These are phyloP conservation scores for Siphonodentalium dalli DNA, from an alignment of 2,888 invertebrate species.

Conservation along the genomic window DNA sequence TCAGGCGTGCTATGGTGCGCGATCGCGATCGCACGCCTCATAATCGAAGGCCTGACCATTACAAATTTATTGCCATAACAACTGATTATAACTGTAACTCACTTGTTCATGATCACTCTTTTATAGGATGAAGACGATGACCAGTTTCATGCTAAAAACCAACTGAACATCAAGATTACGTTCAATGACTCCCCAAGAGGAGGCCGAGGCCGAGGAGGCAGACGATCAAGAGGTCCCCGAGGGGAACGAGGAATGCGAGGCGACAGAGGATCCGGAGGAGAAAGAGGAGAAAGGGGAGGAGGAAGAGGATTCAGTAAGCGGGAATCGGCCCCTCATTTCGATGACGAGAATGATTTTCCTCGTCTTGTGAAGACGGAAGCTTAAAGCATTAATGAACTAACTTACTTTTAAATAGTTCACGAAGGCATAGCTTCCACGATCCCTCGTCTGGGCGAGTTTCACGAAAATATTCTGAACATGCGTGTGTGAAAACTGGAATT, in stretches of 20 bases:
- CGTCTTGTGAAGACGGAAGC: conserved; percentile 74
- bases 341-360: conserved; percentile 95
- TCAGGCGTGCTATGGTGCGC: too few relatives aligned
- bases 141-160: conserved; percentile 14
- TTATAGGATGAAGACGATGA: conserved; percentile 14
- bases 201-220: conserved; percentile 42
- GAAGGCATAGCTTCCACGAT: too few relatives aligned
- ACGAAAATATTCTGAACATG: too few relatives aligned
- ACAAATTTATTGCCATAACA: too few relatives aligned
- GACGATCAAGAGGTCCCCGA: conserved; percentile 50
- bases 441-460: too few relatives aligned
- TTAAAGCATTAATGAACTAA: conserved; percentile 28
- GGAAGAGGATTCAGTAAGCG: conserved; percentile 44
- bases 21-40: too few relatives aligned
- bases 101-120: too few relatives aligned
- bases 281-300: conserved; percentile 43
- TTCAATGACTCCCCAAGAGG: conserved; percentile 60
- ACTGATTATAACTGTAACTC: too few relatives aligned
- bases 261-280: conserved; percentile 32
- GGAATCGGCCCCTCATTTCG: conserved; percentile 78
- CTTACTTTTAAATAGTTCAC: background rate
- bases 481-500: too few relatives aligned
- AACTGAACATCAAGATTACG: conserved; percentile 62
- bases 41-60: too few relatives aligned
- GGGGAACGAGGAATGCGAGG: conserved; percentile 51